phyloP scores from a whole-genome alignment of 2,113 vertebrate genomes.

The Lipophrys pholis region DNA sequence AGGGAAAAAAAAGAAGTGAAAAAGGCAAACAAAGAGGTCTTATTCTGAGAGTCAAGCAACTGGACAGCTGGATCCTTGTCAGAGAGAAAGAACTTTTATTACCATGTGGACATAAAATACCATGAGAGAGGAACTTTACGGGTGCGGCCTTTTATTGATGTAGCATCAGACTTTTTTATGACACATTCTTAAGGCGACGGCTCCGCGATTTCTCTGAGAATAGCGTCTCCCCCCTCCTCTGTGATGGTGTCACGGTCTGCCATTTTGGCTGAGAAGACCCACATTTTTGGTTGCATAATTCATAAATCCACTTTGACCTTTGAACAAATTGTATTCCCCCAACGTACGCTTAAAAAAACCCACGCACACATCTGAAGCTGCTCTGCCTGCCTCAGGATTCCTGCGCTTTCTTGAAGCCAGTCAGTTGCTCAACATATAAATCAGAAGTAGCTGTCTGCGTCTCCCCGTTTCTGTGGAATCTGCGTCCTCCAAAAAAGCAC shows the following conservation, averaged over 20 bases:
- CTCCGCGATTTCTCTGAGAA: constrained; percentile 28
- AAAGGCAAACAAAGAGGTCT: constrained; percentile 75
- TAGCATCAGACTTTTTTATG: neutral
- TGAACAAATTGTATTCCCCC: constrained; percentile 33
- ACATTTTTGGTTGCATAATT: constrained; percentile 52
- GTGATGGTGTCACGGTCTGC: constrained; percentile 5
- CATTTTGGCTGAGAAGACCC: constrained; percentile 23
- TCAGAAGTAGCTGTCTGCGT: constrained; percentile 11
- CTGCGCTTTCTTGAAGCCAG: constrained; percentile 2
- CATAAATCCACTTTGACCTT: constrained; percentile 59
- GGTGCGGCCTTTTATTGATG: constrained; percentile 34
- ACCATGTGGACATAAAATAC: constrained; percentile 37
- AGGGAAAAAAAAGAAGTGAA: constrained; percentile 56
- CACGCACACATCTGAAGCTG: constrained; percentile 20
- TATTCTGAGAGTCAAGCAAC: constrained; percentile 65
- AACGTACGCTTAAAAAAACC: constrained; percentile 19
- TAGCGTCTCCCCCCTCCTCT: constrained; percentile 9
- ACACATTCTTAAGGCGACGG: constrained; percentile 12
- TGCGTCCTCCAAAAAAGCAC: constrained; percentile 5
- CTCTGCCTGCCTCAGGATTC: constrained; percentile 20
- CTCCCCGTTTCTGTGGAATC: constrained; percentile 12
- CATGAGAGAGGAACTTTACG: constrained; percentile 41
- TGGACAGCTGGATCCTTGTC: constrained; percentile 71
- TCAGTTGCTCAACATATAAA: constrained; percentile 29
- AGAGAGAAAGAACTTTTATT: constrained; percentile 67